Evolutionary conservation across 2,113 vertebrate species (phyloP).

Genomic region (Diglossa brunneiventris): DNA sequence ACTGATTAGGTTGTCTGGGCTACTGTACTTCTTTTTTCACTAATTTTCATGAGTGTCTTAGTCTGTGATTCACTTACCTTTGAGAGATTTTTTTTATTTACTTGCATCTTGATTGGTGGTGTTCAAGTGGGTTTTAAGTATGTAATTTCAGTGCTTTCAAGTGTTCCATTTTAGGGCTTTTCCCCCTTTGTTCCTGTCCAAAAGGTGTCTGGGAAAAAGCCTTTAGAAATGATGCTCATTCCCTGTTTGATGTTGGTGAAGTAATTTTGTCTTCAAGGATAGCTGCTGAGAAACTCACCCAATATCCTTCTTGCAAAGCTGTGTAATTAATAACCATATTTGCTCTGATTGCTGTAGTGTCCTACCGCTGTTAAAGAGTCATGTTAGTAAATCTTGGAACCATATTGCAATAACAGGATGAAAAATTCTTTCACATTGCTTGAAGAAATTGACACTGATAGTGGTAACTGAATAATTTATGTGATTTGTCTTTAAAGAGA

Average conservation of each 20-base stretch:
- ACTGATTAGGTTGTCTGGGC: background rate
- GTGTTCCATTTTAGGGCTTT: background rate
- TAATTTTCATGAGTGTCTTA: background rate
- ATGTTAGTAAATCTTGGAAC: background rate
- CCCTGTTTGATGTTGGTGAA: background rate
- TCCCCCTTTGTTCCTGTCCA: accelerated
- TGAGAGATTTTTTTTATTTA: accelerated
- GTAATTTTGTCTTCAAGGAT: background rate
- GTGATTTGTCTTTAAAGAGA: background rate
- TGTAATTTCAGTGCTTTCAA: background rate
- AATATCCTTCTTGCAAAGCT: background rate
- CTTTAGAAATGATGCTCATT: background rate
- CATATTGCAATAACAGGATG: background rate
- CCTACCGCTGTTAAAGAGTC: background rate
- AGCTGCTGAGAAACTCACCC: background rate
- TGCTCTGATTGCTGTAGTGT: background rate
- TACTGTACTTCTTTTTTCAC: background rate
- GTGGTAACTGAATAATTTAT: background rate
- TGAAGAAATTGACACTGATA: background rate
- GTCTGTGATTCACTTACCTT: background rate
- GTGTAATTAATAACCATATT: background rate
- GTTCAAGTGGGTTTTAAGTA: background rate
- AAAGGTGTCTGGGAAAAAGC: background rate
- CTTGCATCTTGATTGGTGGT: background rate
- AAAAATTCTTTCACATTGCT: background rate